Base-by-base conservation (phyloP, 2,113 vertebrate species). In the Stegostoma tigrinum region DNA sequence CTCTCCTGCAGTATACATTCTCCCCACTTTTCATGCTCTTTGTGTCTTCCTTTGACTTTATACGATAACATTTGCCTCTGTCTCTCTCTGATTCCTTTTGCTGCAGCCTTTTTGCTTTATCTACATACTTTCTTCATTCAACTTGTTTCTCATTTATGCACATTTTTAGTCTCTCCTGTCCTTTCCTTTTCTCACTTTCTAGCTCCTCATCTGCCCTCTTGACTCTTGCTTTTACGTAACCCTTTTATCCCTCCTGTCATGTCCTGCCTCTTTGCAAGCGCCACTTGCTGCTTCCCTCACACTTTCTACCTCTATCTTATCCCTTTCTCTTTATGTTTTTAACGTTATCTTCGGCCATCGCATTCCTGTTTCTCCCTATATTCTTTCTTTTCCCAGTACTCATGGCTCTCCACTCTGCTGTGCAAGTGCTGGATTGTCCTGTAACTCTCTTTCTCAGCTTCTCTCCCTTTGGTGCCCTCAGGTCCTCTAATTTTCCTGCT, bases 401-500 rank as follows among this genome's bases (percentile, higher is more conserved):
- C 68, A 48, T 34, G 96, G 97, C 95, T 96, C 96, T 95, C 96
- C 96, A 96, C 96, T 96, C 38, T 42, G 94, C 96, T 52, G 23
- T 70, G 27, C 91, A 30, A 80, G 61, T 15, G 55, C n/a, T 80
- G 95, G 75, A 17, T 34, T 66, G 72, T 83, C 95, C 48, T 52
- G 42, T 80, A 94, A 94, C 67, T 93, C 89, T 61, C 64, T 85
- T 27, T 34, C 85, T 61, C 75, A 61, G 95, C 24, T 85, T 64
- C 78, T 80, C n/a, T 61, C 97, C 97, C 97, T 97, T 95, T 96
- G 97, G 97, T 97, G 98, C 98, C 98, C 98, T 97, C 97, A 97
- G 98, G 97, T 97, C 98, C 97, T 98, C 97, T 96, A 96, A 96
- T 97, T 97, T 97, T 97, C 97, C 98, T 97, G 97, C 97, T 97